Evolutionary conservation across 2,888 invertebrate species (phyloP), one percentile per base, ranked within the genome.

Genomic region (Pasiphila rectangulata): DNA sequence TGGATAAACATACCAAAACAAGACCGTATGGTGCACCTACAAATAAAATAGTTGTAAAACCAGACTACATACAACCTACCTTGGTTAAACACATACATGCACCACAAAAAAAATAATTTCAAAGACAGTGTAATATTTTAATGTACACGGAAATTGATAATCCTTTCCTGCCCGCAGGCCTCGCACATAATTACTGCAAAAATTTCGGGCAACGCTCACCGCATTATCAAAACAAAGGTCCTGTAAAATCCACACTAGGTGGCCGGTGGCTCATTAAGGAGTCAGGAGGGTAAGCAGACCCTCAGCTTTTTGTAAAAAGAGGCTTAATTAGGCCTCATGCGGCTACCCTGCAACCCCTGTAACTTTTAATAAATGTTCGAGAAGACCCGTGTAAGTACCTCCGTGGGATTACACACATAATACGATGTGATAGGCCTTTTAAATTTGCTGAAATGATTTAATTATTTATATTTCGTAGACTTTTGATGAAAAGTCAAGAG

Each of bases 281-380:
- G 82, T 84, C 84, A 77, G 72, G 77, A 83, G 86, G 85, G 82
- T 80, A 80, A 83, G 75, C 77, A 62, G 62, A 62, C 81, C 75
- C 80, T 77, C 72, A 23, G 74, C 77, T 82, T 86, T 86, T 85
- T 83, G 79, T 79, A 83, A 85, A 87, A 87, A 85, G 77, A 79
- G 82, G 80, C 84, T 88, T 88, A 88, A 88, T 88, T 88, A 88
- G 88, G 83, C 76, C 81, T 85, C 85, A 76, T 87, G 87, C 78
- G 88, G 87, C 87, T 81, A 67, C 82, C 85, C 84, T 81, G 40
- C 48, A 50, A 78, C 80, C 87, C 84, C 85, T 84, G 86, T 86
- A 88, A 88, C 88, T 88, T 88, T 88, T 87, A 88, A 87, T 88
- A 87, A 87, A 87, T 84, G 87, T 77, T 81, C 83, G 80, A 79